Percentiles rank a stretch among this genome's conserved stretches.
phyloP scores from a whole-genome alignment of 2,113 vertebrate genomes.

The Siphamia tubifer region DNA sequence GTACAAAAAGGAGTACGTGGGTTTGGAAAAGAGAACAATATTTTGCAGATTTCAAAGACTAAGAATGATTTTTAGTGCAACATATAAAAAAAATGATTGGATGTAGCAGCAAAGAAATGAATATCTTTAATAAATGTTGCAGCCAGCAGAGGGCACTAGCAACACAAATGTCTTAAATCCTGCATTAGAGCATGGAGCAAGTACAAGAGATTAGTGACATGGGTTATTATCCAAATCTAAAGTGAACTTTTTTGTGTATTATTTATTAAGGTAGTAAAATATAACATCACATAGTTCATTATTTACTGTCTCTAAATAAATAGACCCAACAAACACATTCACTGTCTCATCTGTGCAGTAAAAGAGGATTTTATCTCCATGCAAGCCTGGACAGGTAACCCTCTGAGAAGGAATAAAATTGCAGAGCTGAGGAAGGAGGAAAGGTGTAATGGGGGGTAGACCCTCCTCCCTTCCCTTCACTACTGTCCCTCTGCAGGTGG shows the following conservation, averaged over 20 bases:
- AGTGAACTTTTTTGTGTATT: not conserved
- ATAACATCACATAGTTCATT: too few relatives aligned
- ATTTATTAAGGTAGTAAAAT: not conserved
- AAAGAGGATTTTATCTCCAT: slow-evolving; percentile 16
- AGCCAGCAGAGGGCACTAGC: slow-evolving; percentile 62
- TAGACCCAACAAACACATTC: not conserved
- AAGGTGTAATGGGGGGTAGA: slow-evolving; percentile 29
- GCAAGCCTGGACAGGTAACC: slow-evolving; percentile 48
- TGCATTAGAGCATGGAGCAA: not conserved
- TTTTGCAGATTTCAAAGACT: too few relatives aligned
- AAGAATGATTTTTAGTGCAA: too few relatives aligned
- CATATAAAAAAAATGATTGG: too few relatives aligned
- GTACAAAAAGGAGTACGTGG: too few relatives aligned
- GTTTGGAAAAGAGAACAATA: too few relatives aligned
- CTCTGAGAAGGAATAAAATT: slow-evolving; percentile 40
- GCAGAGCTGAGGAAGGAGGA: slow-evolving; percentile 24
- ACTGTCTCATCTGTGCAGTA: slow-evolving; percentile 3
- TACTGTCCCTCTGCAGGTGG: slow-evolving; percentile 62
- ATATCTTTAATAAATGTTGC: slow-evolving; percentile 4
- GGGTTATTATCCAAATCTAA: not conserved
- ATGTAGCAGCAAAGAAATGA: not conserved
- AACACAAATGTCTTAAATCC: slow-evolving; percentile 3
- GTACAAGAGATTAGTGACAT: not conserved
- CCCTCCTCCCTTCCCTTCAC: not conserved
- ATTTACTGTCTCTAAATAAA: not conserved